These are phyloP conservation scores for Euura saliciscinereae DNA, from an alignment of 1,140 invertebrate genomes.

Conservation along the genomic window DNA sequence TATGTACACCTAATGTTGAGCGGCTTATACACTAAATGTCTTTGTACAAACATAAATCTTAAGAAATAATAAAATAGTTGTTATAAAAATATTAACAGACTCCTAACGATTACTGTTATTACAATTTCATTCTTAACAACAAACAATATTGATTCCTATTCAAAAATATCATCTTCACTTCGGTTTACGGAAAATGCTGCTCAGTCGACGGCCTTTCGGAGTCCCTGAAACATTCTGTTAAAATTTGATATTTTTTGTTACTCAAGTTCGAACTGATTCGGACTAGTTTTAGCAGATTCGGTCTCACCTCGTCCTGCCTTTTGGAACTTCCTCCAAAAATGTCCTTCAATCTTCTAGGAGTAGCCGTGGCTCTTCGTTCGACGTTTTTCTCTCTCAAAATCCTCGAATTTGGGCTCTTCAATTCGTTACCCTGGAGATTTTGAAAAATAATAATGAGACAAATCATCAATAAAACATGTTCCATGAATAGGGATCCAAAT, in stretches of 20 bases:
- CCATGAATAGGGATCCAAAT: conserved; percentile 8
- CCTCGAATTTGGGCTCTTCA: conserved; percentile 39
- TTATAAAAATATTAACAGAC: too few relatives aligned
- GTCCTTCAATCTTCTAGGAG: conserved; percentile 38
- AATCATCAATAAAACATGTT: background rate
- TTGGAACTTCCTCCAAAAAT: conserved; percentile 29
- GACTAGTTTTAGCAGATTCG: background rate
- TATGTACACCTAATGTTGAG: too few relatives aligned
- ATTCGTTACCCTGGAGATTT: conserved; percentile 37
- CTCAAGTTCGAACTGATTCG: background rate
- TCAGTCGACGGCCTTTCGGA: background rate
- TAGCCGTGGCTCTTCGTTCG: conserved; percentile 35
- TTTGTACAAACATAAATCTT: too few relatives aligned
- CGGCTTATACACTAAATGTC: too few relatives aligned
- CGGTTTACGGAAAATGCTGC: background rate
- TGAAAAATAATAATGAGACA: conserved; percentile 14
- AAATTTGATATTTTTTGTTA: background rate
- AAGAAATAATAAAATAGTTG: too few relatives aligned
- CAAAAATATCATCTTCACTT: background rate
- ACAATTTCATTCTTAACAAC: too few relatives aligned
- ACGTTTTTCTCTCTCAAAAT: conserved; percentile 43
- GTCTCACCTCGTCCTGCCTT: background rate
- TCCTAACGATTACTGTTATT: too few relatives aligned
- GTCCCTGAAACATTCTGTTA: conserved; percentile 1
- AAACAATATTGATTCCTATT: too few relatives aligned